These are phyloP conservation scores for Seriola dumerili DNA, from an alignment of 2,113 vertebrate species.

Conservation along the genomic window DNA sequence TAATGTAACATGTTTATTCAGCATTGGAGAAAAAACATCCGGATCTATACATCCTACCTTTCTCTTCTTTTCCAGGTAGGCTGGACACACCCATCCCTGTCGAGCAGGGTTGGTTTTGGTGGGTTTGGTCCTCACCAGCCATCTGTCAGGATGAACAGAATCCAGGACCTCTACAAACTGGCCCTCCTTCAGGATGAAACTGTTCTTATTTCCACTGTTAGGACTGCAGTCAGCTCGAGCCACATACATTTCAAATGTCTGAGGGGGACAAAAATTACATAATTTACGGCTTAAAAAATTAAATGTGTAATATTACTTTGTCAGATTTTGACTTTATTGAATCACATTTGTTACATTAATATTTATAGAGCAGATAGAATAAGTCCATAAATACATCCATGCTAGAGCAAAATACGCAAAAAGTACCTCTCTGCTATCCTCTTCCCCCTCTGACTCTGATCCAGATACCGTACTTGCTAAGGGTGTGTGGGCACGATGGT, in stretches of 20 bases:
- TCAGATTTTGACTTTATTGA: neutral
- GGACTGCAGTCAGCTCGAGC: slow-evolving; percentile 93
- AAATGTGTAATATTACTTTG: neutral
- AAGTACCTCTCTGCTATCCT: slow-evolving; percentile 77
- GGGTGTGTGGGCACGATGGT: slow-evolving; percentile 73
- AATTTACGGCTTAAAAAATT: neutral
- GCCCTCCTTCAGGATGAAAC: slow-evolving; percentile 92
- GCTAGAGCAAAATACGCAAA: neutral
- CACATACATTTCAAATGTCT: slow-evolving; percentile 97
- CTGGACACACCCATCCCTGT: slow-evolving; percentile 97
- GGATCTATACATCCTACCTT: slow-evolving; percentile 84
- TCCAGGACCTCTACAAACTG: slow-evolving; percentile 97
- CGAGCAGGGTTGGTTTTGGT: slow-evolving; percentile 92
- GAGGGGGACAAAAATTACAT: slow-evolving; percentile 24
- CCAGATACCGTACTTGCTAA: slow-evolving; percentile 72
- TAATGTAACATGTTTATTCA: neutral
- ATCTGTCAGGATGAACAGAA: slow-evolving; percentile 92
- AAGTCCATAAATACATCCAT: neutral
- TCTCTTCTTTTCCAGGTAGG: slow-evolving; percentile 94
- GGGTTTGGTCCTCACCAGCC: slow-evolving; percentile 97
- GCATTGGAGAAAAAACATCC: neutral
- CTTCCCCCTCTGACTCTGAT: slow-evolving; percentile 85
- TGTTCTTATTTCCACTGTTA: slow-evolving; percentile 85
- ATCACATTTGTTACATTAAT: neutral
- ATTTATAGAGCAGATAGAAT: neutral